Percentiles rank a stretch among this genome's conserved stretches.
Conservation (phyloP, 2,888 invertebrate genomes). For the Anthoptus insignis region DNA sequence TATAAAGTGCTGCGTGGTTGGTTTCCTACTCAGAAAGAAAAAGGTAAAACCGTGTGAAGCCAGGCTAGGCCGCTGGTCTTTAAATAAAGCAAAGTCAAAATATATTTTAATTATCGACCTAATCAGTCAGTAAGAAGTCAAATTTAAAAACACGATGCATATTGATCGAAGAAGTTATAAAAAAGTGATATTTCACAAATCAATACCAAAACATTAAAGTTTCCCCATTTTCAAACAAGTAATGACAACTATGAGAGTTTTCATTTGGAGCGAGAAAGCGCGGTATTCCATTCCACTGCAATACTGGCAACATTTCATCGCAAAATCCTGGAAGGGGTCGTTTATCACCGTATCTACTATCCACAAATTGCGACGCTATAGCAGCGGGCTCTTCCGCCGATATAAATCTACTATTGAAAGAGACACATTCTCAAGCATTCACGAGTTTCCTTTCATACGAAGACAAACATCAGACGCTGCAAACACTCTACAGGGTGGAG, state of each 20-base stretch:
- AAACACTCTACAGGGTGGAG: constrained; percentile 78
- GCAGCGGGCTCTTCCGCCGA: constrained; percentile 68
- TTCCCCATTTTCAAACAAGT: not conserved
- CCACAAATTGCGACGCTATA: constrained; percentile 84
- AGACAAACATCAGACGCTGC: constrained; percentile 73
- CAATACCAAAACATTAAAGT: too few relatives aligned
- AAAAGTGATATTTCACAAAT: too few relatives aligned
- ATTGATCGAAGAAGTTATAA: too few relatives aligned
- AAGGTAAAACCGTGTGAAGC: too few relatives aligned
- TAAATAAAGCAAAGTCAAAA: too few relatives aligned
- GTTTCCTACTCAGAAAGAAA: too few relatives aligned
- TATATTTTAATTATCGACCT: too few relatives aligned
- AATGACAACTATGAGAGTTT: not conserved
- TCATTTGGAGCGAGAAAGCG: constrained; percentile 1
- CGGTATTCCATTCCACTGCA: not conserved
- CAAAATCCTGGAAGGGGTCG: constrained; percentile 39
- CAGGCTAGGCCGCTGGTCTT: too few relatives aligned
- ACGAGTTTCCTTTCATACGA: constrained; percentile 71
- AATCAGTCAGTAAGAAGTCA: too few relatives aligned
- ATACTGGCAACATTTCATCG: constrained; percentile 26
- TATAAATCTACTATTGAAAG: constrained; percentile 78
- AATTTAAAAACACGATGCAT: too few relatives aligned
- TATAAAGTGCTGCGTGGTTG: too few relatives aligned
- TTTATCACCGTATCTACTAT: constrained; percentile 78
- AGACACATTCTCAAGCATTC: constrained; percentile 65